Percentiles rank a stretch among this genome's conserved stretches.
These are phyloP conservation scores for Cinclus cinclus DNA, from an alignment of 2,113 vertebrate species.

Conservation along the genomic window DNA sequence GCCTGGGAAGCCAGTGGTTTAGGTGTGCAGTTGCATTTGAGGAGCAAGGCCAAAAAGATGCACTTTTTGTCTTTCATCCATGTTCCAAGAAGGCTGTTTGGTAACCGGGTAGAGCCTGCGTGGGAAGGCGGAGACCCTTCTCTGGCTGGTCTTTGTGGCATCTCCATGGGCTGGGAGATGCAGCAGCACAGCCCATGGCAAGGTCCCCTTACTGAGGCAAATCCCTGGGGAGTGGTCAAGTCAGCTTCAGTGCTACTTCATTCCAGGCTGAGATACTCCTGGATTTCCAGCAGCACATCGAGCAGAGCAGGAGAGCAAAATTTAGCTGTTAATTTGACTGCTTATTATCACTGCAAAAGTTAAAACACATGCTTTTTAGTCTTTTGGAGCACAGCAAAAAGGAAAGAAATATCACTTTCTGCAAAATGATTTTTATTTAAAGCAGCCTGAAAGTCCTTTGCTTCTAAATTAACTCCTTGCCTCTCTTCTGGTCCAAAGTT, in stretches of 20 bases:
- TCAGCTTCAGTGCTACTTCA: background rate
- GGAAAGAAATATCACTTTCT: conserved; percentile 7
- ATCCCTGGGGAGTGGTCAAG: background rate
- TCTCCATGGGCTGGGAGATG: background rate
- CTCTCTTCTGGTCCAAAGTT: conserved; percentile 41
- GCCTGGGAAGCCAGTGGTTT: background rate
- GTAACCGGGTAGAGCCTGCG: background rate
- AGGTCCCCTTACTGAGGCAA: background rate
- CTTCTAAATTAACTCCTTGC: conserved; percentile 34
- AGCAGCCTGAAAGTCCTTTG: background rate
- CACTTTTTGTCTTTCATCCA: background rate
- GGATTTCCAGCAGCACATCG: rapidly evolving
- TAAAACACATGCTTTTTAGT: conserved; percentile 26
- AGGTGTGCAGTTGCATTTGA: background rate
- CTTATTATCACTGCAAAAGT: conserved; percentile 16
- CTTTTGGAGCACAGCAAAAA: background rate
- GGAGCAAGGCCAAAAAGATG: background rate
- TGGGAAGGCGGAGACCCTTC: background rate
- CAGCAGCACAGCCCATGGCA: rapidly evolving
- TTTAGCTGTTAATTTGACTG: conserved; percentile 20
- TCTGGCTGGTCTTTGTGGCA: background rate
- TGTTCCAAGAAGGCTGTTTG: background rate
- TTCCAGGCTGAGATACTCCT: background rate
- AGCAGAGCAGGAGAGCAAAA: background rate
- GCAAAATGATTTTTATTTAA: background rate